Evolutionary conservation across 2,113 vertebrate genomes (phyloP), one percentile per base, ranked within the genome.

Genomic region (Pavo muticus): DNA sequence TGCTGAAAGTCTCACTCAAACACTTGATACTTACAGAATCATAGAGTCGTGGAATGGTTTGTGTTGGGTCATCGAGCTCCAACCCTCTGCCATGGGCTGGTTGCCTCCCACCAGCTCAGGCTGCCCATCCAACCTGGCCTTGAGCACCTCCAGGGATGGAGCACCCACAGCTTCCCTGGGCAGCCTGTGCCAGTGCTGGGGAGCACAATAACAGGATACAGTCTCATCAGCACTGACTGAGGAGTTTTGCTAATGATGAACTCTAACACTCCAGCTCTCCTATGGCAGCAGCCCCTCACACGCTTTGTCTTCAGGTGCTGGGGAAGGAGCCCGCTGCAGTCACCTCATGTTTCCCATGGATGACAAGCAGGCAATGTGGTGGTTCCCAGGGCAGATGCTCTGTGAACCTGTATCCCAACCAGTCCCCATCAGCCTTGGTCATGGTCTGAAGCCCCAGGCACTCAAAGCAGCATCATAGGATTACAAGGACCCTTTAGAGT

Each of bases 301-400:
- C 0, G 17, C 72, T 72, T 73, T 50, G 65, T 76, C 40, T 35
- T 8, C 54, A 3, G 59, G 20, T 11, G 2, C 68, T 0, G 1
- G 39, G 59, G 42, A 77, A 50, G 37, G 40, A 80, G 42, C 15
- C 85, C 24, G 27, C 71, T 83, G 45, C 16, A 32, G 14, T 40
- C 48, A n/a, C 21, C 54, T 18, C 45, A 6, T 0, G 2, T 6
- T 74, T 89, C 72, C 39, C 75, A 52, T 3, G 47, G 42, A 32
- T 20, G 6, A 19, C 5, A 13, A 39, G 17, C 8, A 18, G 25
- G 16, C 29, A 67, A 47, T 78, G 70, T 39, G 50, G 80, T n/a
- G 27, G 21, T 60, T 47, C 74, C 61, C 1, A 9, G 74, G 74
- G 50, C 5, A 1, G 2, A 47, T 47, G 32, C 61, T 68, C 47